Evolutionary conservation across 1,140 invertebrate genomes (phyloP).

Genomic region (Drosophila mauritiana): DNA sequence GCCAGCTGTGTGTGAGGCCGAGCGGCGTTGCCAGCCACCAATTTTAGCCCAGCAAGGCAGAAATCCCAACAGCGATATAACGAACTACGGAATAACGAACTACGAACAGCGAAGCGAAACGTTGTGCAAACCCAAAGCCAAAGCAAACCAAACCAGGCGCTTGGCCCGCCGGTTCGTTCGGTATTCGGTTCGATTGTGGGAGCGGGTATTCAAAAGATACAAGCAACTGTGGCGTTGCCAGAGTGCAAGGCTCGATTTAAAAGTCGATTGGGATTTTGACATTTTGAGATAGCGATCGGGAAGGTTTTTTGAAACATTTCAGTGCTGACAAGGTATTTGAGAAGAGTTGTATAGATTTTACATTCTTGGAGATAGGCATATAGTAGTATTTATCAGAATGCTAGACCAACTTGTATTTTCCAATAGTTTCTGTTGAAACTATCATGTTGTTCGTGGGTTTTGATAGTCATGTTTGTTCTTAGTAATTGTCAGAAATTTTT

Average conservation of each 20-base stretch:
- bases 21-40: conserved; percentile 30
- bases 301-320: not conserved
- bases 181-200: conserved; percentile 54
- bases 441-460: not conserved
- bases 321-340: too few species aligned
- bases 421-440: not conserved
- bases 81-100: conserved; percentile 48
- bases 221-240: conserved; percentile 41
- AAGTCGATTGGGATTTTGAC: conserved; percentile 26
- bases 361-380: not conserved
- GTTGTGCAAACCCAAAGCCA: conserved; percentile 68
- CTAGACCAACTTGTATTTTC: not conserved
- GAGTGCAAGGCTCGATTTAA: conserved; percentile 48
- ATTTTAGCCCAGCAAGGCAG: conserved; percentile 21
- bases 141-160: conserved; percentile 61
- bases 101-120: conserved; percentile 52
- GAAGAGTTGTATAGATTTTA: not conserved
- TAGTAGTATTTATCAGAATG: not conserved
- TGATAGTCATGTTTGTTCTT: not conserved
- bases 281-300: not conserved
- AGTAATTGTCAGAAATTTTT: not conserved
- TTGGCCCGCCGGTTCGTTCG: conserved; percentile 37
- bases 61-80: conserved; percentile 52
- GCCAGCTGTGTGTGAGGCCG: conserved; percentile 48
- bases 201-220: conserved; percentile 59